These are phyloP conservation scores for Zingel zingel DNA, from an alignment of 2,113 vertebrate genomes.

Conservation along the genomic window DNA sequence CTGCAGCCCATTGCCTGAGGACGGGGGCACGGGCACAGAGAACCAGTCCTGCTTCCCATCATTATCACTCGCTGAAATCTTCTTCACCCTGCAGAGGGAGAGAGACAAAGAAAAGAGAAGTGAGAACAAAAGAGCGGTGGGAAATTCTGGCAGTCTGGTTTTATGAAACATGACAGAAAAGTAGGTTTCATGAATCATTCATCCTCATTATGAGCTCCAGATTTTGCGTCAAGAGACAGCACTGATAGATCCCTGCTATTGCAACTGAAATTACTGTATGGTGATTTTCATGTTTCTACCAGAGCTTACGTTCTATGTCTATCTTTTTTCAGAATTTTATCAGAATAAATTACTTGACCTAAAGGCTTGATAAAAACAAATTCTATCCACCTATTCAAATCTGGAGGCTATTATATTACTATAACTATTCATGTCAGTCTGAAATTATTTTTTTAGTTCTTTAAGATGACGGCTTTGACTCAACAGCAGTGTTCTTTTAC, in stretches of 20 bases:
- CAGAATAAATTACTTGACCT: conserved; percentile 51
- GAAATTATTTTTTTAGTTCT: conserved; percentile 1
- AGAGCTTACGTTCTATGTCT: conserved; percentile 26
- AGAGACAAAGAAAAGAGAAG: conserved; percentile 17
- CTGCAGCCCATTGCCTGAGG: conserved; percentile 81
- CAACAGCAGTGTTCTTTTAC: background rate
- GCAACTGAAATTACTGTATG: conserved; percentile 56
- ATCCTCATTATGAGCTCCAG: conserved; percentile 64
- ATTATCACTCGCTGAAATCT: conserved; percentile 69
- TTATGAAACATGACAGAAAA: conserved; percentile 79
- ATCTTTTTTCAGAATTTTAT: background rate
- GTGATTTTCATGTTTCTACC: conserved; percentile 53
- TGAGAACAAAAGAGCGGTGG: conserved; percentile 68
- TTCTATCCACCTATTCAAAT: conserved; percentile 18
- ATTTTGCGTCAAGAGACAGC: conserved; percentile 57
- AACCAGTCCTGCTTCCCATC: conserved; percentile 89
- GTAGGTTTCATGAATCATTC: conserved; percentile 80
- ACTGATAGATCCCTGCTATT: conserved; percentile 42
- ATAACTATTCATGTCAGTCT: conserved; percentile 40
- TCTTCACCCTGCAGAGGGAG: conserved; percentile 85
- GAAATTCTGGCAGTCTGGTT: conserved; percentile 53
- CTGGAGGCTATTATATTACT: background rate
- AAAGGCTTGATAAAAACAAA: conserved; percentile 1
- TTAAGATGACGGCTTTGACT: conserved; percentile 16
- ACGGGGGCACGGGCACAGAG: conserved; percentile 82